Conservation (phyloP, 2,888 invertebrate genomes). For the Chrysotoxum bicinctum region DNA sequence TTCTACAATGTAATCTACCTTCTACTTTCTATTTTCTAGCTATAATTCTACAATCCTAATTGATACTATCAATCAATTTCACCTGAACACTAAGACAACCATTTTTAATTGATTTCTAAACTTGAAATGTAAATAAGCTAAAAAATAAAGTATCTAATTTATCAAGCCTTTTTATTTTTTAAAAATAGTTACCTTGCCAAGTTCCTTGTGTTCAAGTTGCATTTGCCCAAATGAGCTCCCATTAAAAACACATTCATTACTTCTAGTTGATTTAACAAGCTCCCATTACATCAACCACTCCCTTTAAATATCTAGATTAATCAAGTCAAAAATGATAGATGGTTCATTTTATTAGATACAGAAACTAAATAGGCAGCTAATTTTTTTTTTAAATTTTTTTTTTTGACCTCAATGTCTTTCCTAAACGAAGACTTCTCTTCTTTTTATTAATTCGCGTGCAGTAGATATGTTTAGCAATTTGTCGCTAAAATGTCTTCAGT, state of each 20-base stretch:
- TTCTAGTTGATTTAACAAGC: neutral
- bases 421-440: neutral
- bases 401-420: neutral
- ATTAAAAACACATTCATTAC: neutral
- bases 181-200: too few species aligned
- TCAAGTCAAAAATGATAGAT: neutral
- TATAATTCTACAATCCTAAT: too few species aligned
- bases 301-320: neutral
- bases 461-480: neutral
- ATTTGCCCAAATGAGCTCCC: neutral
- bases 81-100: too few species aligned
- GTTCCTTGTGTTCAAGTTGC: too few species aligned
- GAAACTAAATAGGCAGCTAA: neutral
- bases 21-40: too few species aligned
- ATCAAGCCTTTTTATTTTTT: too few species aligned
- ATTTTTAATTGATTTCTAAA: too few species aligned
- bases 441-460: constrained; percentile 4
- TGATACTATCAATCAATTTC: too few species aligned
- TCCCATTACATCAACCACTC: neutral
- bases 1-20: too few species aligned
- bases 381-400: neutral
- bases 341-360: too few species aligned
- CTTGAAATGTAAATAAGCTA: too few species aligned
- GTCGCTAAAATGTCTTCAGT: neutral
- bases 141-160: too few species aligned